Evolutionary conservation across 2,797 vertebrate species (phyloP).

Genomic region (Halcyon smyrnensis): DNA sequence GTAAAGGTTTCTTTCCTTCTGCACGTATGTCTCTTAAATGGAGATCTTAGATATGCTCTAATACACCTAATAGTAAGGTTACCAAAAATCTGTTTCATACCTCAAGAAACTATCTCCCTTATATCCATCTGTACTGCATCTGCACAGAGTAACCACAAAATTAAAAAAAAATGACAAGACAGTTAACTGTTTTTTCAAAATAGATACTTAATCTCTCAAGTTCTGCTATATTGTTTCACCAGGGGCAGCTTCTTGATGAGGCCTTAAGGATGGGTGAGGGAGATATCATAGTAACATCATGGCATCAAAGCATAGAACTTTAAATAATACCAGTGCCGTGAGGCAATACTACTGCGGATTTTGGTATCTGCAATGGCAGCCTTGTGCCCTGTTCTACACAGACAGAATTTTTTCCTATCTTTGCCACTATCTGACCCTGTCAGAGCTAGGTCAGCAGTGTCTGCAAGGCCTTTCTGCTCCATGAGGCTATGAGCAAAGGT

Average conservation of each 20-base stretch:
- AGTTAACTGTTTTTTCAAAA: not conserved
- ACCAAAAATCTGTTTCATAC: not conserved
- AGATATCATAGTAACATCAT: fast-evolving
- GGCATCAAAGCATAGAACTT: not conserved
- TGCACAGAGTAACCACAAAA: not conserved
- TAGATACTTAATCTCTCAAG: not conserved
- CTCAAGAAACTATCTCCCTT: not conserved
- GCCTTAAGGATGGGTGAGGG: not conserved
- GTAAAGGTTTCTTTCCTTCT: not conserved
- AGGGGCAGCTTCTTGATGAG: not conserved
- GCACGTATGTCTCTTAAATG: not conserved
- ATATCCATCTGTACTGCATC: not conserved
- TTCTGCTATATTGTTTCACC: not conserved
- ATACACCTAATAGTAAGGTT: not conserved
- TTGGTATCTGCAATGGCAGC: not conserved
- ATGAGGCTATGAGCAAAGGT: not conserved
- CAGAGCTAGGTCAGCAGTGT: not conserved
- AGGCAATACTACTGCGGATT: not conserved
- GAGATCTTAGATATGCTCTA: not conserved
- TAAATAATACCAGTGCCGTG: not conserved
- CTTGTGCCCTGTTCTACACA: not conserved
- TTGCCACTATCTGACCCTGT: not conserved
- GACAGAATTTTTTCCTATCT: not conserved
- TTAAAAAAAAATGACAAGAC: not conserved
- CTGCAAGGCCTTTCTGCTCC: not conserved